A percentile compares a stretch with the other conserved stretches of the same genome.
These are phyloP conservation scores for Cistogaster globosa DNA, from an alignment of 2,888 invertebrate species.

Conservation along the genomic window DNA sequence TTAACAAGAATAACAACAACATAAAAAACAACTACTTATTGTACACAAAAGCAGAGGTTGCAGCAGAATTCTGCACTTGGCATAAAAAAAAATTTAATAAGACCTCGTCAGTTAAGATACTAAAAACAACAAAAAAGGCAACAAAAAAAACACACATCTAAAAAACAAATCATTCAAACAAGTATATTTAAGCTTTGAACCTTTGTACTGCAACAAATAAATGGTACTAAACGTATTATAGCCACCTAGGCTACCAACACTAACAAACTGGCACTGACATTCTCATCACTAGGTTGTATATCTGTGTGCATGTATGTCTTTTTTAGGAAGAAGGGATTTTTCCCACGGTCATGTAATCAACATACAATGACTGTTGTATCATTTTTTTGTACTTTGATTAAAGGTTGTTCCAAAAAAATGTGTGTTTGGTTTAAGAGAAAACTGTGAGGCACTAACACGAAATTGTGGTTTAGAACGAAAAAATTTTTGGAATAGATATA, in stretches of 20 bases:
- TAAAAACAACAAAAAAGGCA: conserved; percentile 7
- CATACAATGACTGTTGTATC: conserved; percentile 50
- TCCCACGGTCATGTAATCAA: conserved; percentile 67
- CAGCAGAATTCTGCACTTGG: conserved; percentile 22
- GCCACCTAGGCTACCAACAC: conserved; percentile 18
- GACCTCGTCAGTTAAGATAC: conserved; percentile 52
- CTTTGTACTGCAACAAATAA: conserved; percentile 38
- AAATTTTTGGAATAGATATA: too few species aligned
- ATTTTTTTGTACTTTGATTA: conserved; percentile 51
- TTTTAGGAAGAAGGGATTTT: conserved; percentile 40
- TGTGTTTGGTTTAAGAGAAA: background rate
- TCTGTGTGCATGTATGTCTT: conserved; percentile 3
- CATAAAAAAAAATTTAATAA: conserved; percentile 48
- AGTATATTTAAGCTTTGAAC: conserved; percentile 64
- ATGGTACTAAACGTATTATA: conserved; percentile 34
- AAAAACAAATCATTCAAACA: conserved; percentile 46
- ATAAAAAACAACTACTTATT: conserved; percentile 9
- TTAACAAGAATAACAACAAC: conserved; percentile 34
- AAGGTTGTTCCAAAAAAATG: conserved; percentile 15
- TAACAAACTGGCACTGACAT: conserved; percentile 41
- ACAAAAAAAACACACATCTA: conserved; percentile 12
- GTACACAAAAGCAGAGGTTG: conserved; percentile 11
- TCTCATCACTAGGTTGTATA: conserved; percentile 25
- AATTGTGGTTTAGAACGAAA: too few species aligned
- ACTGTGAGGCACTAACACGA: too few species aligned